Evolutionary conservation across 2,113 vertebrate genomes (phyloP).

Genomic region (Pygathrix nemaeus): DNA sequence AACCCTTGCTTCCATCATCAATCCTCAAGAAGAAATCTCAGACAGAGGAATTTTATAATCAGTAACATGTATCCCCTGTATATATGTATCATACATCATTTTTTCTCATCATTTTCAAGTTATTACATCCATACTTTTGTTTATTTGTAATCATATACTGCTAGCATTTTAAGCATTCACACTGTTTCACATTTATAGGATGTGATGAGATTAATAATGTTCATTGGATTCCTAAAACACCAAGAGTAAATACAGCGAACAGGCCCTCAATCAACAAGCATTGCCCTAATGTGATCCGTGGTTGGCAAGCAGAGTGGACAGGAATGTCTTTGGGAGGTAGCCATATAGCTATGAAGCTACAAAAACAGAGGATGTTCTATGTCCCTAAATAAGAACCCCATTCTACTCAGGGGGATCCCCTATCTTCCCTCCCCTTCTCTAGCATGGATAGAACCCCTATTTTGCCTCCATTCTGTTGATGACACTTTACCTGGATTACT

Average conservation of each 20-base stretch:
- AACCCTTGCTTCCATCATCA: not conserved
- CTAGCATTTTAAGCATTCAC: conserved; percentile 13
- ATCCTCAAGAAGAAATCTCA: conserved; percentile 35
- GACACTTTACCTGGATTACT: not conserved
- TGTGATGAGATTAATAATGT: conserved; percentile 5
- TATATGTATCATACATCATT: not conserved
- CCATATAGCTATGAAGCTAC: not conserved
- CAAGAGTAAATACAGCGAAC: not conserved
- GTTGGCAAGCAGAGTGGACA: not conserved
- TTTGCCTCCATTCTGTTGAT: not conserved
- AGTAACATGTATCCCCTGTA: not conserved
- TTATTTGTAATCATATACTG: conserved; percentile 39
- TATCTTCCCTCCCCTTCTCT: not conserved
- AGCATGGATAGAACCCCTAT: not conserved
- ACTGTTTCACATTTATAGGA: not conserved
- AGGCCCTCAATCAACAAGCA: not conserved
- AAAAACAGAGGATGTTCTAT: not conserved
- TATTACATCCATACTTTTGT: conserved; percentile 39
- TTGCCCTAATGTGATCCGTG: not conserved
- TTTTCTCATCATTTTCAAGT: conserved; percentile 25
- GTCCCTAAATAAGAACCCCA: not conserved
- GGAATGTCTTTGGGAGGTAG: not conserved
- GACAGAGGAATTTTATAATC: conserved; percentile 32
- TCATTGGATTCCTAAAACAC: not conserved
- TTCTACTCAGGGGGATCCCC: not conserved